Percentiles rank a stretch among this genome's conserved stretches.
Conservation (phyloP, 2,888 invertebrate genomes). For the Orgyia antiqua region DNA sequence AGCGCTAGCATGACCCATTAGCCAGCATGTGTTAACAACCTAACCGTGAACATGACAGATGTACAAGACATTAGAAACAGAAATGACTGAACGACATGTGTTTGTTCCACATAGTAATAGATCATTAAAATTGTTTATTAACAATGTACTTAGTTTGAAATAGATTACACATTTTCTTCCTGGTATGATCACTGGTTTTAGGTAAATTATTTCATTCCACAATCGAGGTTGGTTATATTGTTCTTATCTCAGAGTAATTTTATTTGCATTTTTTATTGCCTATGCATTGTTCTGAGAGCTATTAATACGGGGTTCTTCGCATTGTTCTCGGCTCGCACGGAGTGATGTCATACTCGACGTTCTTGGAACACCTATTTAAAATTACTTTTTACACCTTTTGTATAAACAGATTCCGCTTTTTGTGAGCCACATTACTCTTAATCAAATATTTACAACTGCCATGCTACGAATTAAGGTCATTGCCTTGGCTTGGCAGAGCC, state of each 20-base stretch:
- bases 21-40: slow-evolving; percentile 52
- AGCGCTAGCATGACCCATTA: slow-evolving; percentile 39
- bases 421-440: slow-evolving; percentile 25
- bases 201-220: slow-evolving; percentile 7
- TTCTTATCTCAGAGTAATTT: slow-evolving; percentile 35
- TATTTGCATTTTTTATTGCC: slow-evolving; percentile 46
- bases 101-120: slow-evolving; percentile 37
- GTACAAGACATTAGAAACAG: slow-evolving; percentile 38
- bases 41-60: slow-evolving; percentile 45
- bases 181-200: no score
- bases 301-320: slow-evolving; percentile 46
- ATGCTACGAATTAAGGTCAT: slow-evolving; percentile 41
- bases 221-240: slow-evolving; percentile 14
- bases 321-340: slow-evolving; percentile 43
- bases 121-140: slow-evolving; percentile 29
- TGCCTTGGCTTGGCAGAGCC: slow-evolving; percentile 35
- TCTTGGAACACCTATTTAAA: slow-evolving; percentile 37
- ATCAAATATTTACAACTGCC: slow-evolving; percentile 46
- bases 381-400: slow-evolving; percentile 33
- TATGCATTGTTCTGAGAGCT: slow-evolving; percentile 45
- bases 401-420: not conserved
- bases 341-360: slow-evolving; percentile 48
- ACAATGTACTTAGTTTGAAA: slow-evolving; percentile 7
- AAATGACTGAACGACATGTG: slow-evolving; percentile 36
- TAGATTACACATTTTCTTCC: no score